Percentiles rank a stretch among this genome's conserved stretches.
These are phyloP conservation scores for Metopolophium dirhodum DNA, from an alignment of 1,140 invertebrate genomes.

Conservation along the genomic window DNA sequence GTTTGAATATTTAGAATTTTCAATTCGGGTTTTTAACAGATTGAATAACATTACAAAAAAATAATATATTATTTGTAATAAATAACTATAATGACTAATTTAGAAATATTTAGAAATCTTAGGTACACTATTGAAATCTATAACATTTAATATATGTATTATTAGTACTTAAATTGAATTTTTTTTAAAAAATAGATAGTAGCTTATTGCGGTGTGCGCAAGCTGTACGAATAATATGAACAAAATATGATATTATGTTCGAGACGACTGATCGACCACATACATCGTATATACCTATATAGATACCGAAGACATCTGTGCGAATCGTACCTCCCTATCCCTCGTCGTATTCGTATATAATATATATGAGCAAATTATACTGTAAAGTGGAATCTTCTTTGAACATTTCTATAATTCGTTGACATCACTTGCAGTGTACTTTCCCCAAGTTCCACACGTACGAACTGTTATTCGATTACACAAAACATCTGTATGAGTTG, in stretches of 20 bases:
- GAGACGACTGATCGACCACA: background rate
- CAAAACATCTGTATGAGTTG: background rate
- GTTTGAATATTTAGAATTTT: too few species aligned
- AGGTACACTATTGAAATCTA: background rate
- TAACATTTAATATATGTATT: background rate
- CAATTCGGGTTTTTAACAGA: background rate
- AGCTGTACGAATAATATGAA: background rate
- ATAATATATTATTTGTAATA: background rate
- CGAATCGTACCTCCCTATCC: background rate
- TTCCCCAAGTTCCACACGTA: background rate
- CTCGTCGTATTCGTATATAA: background rate
- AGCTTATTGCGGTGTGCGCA: too few species aligned
- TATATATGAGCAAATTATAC: background rate
- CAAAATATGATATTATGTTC: background rate
- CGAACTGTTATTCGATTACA: slow-evolving; percentile 8
- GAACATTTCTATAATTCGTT: slow-evolving; percentile 27
- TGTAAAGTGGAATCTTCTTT: slow-evolving; percentile 24
- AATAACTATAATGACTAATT: background rate
- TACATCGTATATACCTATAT: background rate
- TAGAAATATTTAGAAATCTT: background rate
- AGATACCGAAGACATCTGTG: background rate
- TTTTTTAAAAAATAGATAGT: background rate
- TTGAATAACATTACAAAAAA: background rate
- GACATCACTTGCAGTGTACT: slow-evolving; percentile 17
- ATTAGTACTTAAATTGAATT: background rate